Evolutionary conservation across 2,797 vertebrate genomes (phyloP).

Genomic region (Malurus splendens): DNA sequence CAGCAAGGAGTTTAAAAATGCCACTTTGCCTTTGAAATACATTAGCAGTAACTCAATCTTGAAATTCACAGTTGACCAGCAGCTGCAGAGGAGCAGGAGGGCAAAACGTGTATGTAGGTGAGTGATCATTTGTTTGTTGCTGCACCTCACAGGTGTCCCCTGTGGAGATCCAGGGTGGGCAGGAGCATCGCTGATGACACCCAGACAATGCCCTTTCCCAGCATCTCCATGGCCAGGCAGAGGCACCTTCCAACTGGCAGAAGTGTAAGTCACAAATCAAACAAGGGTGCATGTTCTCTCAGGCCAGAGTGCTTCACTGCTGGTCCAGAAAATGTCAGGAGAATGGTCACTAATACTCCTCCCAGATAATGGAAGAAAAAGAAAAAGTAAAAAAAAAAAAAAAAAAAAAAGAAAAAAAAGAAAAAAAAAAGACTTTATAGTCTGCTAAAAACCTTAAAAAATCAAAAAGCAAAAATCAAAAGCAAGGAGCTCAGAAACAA

Average conservation of each 20-base stretch:
- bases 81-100: neutral
- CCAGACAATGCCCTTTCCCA: neutral
- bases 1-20: neutral
- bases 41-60: neutral
- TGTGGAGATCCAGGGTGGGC: neutral
- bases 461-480: neutral
- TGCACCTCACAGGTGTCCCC: rapidly evolving
- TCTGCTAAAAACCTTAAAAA: neutral
- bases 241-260: neutral
- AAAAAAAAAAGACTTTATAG: neutral
- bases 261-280: neutral
- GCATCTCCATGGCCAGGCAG: neutral
- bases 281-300: rapidly evolving
- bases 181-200: neutral
- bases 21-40: neutral
- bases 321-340: neutral
- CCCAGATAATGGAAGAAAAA: neutral
- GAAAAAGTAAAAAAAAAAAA: neutral
- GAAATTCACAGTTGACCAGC: rapidly evolving
- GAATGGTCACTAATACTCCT: neutral
- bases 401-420: too few species aligned
- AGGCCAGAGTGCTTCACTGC: neutral
- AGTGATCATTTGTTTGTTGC: neutral
- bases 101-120: rapidly evolving
- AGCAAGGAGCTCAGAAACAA: neutral